Evolutionary conservation across 1,140 invertebrate species (phyloP).

Genomic region (Penaeus chinensis): DNA sequence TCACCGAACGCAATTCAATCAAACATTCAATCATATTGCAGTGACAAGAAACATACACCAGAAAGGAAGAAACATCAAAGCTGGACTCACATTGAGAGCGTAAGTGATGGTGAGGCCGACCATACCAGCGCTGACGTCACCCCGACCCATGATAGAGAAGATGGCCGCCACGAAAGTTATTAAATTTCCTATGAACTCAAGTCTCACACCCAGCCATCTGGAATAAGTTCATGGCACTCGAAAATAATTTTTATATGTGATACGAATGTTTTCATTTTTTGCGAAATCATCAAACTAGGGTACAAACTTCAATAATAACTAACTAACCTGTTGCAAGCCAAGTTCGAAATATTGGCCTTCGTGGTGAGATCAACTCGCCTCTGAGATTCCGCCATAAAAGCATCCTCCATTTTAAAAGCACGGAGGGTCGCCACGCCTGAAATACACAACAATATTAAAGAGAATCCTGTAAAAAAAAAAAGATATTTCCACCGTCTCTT

Average conservation of each 20-base stretch:
- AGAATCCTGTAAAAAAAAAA: not conserved
- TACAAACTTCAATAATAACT: too few species aligned
- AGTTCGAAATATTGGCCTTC: conserved; percentile 7
- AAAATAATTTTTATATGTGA: too few species aligned
- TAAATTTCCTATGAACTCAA: conserved; percentile 72
- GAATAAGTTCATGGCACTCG: not conserved
- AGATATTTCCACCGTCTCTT: too few species aligned
- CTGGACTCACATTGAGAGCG: conserved; percentile 65
- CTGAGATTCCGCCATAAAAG: conserved; percentile 27
- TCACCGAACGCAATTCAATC: too few species aligned
- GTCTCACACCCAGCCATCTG: conserved; percentile 71
- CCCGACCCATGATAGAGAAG: conserved; percentile 70
- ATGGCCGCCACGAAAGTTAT: conserved; percentile 72
- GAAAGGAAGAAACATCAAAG: not conserved
- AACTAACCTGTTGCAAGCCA: conserved; percentile 36
- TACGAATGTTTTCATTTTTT: too few species aligned
- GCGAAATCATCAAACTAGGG: too few species aligned
- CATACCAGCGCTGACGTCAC: conserved; percentile 67
- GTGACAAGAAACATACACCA: too few species aligned
- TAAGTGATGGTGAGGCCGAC: conserved; percentile 73
- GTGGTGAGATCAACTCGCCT: not conserved
- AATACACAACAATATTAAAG: not conserved
- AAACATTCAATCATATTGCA: too few species aligned
- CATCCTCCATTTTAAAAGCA: conserved; percentile 35
- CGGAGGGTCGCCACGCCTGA: conserved; percentile 42